These are phyloP conservation scores for Cyphomyrus plagiostoma DNA, from an alignment of 2,113 vertebrate species.

Conservation along the genomic window DNA sequence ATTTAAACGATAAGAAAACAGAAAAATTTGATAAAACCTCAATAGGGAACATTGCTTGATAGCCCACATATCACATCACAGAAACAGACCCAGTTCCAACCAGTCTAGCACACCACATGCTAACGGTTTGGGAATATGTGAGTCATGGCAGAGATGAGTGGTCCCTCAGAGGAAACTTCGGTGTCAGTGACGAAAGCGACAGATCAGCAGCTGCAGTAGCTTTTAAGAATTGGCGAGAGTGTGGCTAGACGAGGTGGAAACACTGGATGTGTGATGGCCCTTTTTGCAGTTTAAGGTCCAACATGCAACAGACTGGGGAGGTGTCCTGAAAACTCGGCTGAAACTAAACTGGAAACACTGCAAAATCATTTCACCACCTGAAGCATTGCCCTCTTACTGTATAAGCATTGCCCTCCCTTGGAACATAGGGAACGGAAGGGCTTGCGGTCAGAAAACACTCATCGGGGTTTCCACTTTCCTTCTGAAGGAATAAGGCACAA, in stretches of 20 bases:
- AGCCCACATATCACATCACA: neutral
- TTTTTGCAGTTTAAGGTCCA: neutral
- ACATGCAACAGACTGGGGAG: neutral
- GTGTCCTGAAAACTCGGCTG: neutral
- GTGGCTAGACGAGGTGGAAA: neutral
- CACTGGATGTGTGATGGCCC: neutral
- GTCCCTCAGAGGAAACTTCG: neutral
- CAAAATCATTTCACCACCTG: neutral
- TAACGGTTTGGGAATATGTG: neutral
- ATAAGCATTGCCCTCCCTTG: neutral
- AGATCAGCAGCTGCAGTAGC: neutral
- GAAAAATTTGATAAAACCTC: neutral
- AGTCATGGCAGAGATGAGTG: neutral
- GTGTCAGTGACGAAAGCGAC: neutral
- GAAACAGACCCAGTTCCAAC: neutral
- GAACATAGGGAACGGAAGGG: neutral
- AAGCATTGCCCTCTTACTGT: neutral
- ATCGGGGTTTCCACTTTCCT: neutral
- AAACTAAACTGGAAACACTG: neutral
- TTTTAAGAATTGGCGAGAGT: neutral
- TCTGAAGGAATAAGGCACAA: neutral
- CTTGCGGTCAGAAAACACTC: neutral
- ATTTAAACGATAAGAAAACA: neutral
- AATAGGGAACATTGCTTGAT: neutral
- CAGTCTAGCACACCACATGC: neutral